These are phyloP conservation scores for Sterrhoptilus dennistouni DNA, from an alignment of 2,113 vertebrate species.

Conservation along the genomic window DNA sequence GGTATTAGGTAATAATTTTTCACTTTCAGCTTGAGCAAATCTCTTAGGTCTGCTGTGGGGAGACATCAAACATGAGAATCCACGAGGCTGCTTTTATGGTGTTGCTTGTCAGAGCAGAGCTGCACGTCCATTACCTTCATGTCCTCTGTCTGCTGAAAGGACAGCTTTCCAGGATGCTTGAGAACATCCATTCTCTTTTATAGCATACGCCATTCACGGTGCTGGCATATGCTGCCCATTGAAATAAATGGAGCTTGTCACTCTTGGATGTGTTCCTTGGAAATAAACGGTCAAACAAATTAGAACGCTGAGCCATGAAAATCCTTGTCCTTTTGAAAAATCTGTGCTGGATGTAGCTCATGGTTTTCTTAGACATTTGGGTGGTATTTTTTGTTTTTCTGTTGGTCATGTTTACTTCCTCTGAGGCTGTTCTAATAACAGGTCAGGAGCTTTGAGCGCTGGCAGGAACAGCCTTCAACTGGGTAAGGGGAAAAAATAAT, in stretches of 20 bases:
- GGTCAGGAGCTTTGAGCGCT: background rate
- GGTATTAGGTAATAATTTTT: background rate
- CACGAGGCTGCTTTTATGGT: background rate
- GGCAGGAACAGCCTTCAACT: background rate
- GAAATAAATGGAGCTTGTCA: conserved; percentile 70
- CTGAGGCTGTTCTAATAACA: background rate
- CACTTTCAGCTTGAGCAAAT: background rate
- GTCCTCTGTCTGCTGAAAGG: conserved; percentile 24
- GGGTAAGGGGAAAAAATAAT: background rate
- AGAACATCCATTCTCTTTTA: conserved; percentile 62
- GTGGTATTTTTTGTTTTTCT: conserved; percentile 25
- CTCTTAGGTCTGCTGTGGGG: background rate
- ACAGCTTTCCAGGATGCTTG: conserved; percentile 33
- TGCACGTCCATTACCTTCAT: background rate
- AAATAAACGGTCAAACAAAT: conserved; percentile 67
- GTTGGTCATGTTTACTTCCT: background rate
- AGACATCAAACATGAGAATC: background rate
- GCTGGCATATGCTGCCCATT: conserved; percentile 63
- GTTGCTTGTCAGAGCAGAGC: conserved; percentile 31
- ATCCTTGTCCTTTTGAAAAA: conserved; percentile 60
- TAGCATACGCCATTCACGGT: conserved; percentile 31
- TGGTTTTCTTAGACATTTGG: background rate
- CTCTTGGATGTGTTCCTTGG: conserved; percentile 62
- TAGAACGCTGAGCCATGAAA: conserved; percentile 55
- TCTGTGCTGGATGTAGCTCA: conserved; percentile 19